Conservation (phyloP, 2,888 invertebrate species). For the Diaphora mendica region DNA sequence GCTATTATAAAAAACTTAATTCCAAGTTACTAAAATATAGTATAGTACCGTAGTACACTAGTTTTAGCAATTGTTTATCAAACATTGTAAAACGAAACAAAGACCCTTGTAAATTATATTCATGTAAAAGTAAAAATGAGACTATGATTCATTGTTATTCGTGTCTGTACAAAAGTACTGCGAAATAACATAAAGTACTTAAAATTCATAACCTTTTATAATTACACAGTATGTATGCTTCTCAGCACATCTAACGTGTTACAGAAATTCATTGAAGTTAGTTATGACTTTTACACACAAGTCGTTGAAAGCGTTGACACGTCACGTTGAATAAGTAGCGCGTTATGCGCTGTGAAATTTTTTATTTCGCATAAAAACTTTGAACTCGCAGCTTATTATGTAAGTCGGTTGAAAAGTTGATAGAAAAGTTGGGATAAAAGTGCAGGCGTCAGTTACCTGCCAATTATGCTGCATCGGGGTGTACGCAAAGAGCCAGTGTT, state of each 20-base stretch:
- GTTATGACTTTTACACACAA: constrained; percentile 29
- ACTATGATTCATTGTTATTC: neutral
- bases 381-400: constrained; percentile 30
- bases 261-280: constrained; percentile 24
- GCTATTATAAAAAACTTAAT: too few species aligned
- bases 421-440: constrained; percentile 38
- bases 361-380: constrained; percentile 33
- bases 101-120: too few species aligned
- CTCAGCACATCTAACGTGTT: constrained; percentile 11
- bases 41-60: too few species aligned
- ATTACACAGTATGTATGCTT: neutral
- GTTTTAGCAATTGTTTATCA: too few species aligned
- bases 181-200: neutral
- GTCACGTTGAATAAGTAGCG: constrained; percentile 17
- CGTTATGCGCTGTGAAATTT: constrained; percentile 11
- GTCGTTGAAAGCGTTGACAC: constrained; percentile 37
- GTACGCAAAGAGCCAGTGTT: constrained; percentile 9
- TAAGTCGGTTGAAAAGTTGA: constrained; percentile 29
- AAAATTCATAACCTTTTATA: neutral
- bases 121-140: too few species aligned
- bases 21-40: too few species aligned
- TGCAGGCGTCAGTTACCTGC: constrained; percentile 36
- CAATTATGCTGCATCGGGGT: constrained; percentile 35
- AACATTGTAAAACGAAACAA: too few species aligned
- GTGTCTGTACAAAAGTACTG: neutral